phyloP scores from a whole-genome alignment of 2,888 invertebrate genomes.

The Orthonychiurus folsomi region DNA sequence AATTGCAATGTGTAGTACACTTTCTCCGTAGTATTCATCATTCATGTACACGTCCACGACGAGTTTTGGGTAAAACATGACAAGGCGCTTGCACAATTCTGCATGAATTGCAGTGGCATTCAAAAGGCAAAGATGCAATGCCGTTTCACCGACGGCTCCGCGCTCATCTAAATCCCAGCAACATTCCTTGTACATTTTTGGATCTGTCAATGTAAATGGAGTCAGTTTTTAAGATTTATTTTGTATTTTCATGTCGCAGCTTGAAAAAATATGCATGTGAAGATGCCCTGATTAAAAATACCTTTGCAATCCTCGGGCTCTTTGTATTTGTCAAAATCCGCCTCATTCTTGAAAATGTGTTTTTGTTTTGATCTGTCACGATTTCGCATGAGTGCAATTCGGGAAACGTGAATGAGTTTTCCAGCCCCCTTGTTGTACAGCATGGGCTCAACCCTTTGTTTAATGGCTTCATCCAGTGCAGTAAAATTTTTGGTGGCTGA shows the following conservation, averaged over 20 bases:
- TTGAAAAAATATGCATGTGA: neutral
- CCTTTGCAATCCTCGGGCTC: constrained; percentile 36
- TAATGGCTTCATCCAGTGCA: constrained; percentile 84
- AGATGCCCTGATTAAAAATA: constrained; percentile 3
- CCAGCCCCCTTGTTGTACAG: constrained; percentile 90
- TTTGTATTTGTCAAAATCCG: constrained; percentile 37
- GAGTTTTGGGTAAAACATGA: constrained; percentile 86
- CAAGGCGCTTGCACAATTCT: constrained; percentile 81
- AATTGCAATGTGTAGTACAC: constrained; percentile 91
- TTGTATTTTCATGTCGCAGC: constrained; percentile 8
- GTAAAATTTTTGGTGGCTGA: constrained; percentile 81
- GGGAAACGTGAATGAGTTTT: constrained; percentile 78
- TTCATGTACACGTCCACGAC: constrained; percentile 92
- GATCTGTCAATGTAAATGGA: constrained; percentile 18
- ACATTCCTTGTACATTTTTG: constrained; percentile 62
- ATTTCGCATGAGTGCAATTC: constrained; percentile 76
- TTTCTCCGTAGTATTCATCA: constrained; percentile 97
- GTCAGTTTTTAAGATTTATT: no score
- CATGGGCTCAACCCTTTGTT: constrained; percentile 82
- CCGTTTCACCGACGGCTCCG: constrained; percentile 92
- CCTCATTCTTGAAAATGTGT: constrained; percentile 46
- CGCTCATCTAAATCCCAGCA: constrained; percentile 88
- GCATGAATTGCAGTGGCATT: constrained; percentile 85
- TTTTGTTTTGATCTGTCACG: constrained; percentile 73
- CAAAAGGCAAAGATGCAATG: constrained; percentile 83